phyloP scores from a whole-genome alignment of 2,888 invertebrate species.

The Dasysyrphus albostriatus region DNA sequence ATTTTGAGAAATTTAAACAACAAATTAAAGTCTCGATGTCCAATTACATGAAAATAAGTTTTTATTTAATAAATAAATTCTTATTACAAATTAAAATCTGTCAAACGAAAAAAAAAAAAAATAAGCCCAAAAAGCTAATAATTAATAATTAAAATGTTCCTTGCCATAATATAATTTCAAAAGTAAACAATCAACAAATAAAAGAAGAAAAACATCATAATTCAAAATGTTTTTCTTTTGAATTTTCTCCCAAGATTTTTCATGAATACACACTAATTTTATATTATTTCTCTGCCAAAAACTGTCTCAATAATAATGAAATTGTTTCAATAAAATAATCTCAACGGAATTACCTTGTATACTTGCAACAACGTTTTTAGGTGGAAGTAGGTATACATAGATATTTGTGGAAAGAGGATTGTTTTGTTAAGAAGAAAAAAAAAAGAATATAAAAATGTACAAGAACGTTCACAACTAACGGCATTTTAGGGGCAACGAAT shows the following conservation, averaged over 20 bases:
- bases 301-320: constrained; percentile 59
- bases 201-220: background rate
- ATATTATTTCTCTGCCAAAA: background rate
- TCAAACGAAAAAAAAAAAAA: background rate
- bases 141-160: background rate
- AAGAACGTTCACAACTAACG: constrained; percentile 37
- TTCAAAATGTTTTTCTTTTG: background rate
- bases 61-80: too few species aligned
- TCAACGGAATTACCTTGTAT: constrained; percentile 44
- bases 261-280: background rate
- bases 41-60: too few species aligned
- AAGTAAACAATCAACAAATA: background rate
- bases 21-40: too few species aligned
- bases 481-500: constrained; percentile 55
- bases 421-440: constrained; percentile 29
- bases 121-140: background rate
- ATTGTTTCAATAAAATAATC: constrained; percentile 71
- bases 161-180: background rate
- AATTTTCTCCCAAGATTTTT: background rate
- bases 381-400: background rate
- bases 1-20: too few species aligned
- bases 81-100: too few species aligned
- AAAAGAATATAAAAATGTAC: constrained; percentile 21
- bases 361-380: constrained; percentile 55
- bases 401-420: background rate